Base-by-base conservation (phyloP, 2,113 vertebrate species). In the Nyctibius bracteatus region DNA sequence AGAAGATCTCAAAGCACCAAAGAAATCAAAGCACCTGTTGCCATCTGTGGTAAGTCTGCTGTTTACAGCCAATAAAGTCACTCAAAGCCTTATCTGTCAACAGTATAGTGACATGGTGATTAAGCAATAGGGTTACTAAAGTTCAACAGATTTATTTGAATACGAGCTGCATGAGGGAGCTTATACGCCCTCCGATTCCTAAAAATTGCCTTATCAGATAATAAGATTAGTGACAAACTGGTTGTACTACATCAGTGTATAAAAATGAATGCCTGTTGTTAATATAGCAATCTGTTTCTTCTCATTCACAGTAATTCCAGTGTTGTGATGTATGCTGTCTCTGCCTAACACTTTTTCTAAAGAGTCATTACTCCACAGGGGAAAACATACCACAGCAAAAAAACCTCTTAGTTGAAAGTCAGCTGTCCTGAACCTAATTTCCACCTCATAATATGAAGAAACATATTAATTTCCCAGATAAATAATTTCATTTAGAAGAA, bases 11-110 rank as follows among this genome's bases (percentile, higher is more conserved):
- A 83, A 88, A 87, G 49, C 70, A 92, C 51, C 57, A 63, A 90
- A 91, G 82, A 95, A 96, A 92, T 89, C 70, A 87, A 93, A 89
- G 39, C 43, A 24, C 24, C 39, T 86, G 44, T 46, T 94, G 58
- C 70, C 55, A 93, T 78, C 89, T 87, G 55, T 68, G 47, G 51
- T 52, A 79, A 80, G 94, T 90, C 55, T 82, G n/a, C 23, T 30
- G 4, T 95, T 96, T 92, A 75, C 54, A 80, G 37, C 55, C 6
- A 25, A 37, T 85, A n/a, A 49, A 68, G 71, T 90, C 21, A 65
- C 61, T 92, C 47, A 58, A 77, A 90, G 33, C 68, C n/a, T 92
- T 86, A 82, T 92, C 70, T 93, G 44, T 72, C 73, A 94, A 55
- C 27, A 47, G 10, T 54, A 35, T 72, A 94, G 93, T 83, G 58